Conservation (phyloP, 2,113 vertebrate genomes). For the Sclerurus mexicanus region DNA sequence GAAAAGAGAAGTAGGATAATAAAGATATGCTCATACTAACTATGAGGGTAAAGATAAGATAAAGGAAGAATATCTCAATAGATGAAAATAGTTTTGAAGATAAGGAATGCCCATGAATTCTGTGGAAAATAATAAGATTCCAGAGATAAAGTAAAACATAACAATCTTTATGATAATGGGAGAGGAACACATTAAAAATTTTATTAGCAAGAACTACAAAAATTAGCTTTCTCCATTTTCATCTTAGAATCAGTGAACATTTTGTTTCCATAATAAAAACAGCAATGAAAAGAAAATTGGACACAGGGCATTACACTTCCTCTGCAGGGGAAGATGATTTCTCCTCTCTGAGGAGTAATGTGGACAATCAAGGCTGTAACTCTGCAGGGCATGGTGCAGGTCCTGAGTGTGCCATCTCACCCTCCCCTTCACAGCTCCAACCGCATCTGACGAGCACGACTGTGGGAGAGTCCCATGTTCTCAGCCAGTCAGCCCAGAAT, state of each 20-base stretch:
- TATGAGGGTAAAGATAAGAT: background rate
- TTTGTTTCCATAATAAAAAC: constrained; percentile 69
- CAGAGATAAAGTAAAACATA: constrained; percentile 54
- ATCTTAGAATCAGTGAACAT: constrained; percentile 44
- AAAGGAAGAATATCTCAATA: background rate
- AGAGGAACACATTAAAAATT: constrained; percentile 61
- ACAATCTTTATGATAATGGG: constrained; percentile 60
- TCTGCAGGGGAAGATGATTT: constrained; percentile 31
- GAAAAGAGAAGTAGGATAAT: background rate
- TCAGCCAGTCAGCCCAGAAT: background rate
- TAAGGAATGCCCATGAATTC: constrained; percentile 12
- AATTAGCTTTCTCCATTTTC: constrained; percentile 63
- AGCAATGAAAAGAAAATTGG: constrained; percentile 71
- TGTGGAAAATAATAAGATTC: constrained; percentile 50
- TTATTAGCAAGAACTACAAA: constrained; percentile 66
- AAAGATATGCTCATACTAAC: background rate
- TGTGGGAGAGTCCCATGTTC: background rate
- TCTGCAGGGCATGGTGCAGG: background rate
- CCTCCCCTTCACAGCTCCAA: background rate
- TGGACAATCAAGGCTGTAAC: background rate
- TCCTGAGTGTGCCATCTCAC: fast-evolving
- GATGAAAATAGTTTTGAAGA: constrained; percentile 28
- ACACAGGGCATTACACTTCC: constrained; percentile 66
- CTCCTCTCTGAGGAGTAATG: background rate
- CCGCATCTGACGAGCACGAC: background rate